Conservation (phyloP, 2,888 invertebrate genomes). For the Meganola albula region DNA sequence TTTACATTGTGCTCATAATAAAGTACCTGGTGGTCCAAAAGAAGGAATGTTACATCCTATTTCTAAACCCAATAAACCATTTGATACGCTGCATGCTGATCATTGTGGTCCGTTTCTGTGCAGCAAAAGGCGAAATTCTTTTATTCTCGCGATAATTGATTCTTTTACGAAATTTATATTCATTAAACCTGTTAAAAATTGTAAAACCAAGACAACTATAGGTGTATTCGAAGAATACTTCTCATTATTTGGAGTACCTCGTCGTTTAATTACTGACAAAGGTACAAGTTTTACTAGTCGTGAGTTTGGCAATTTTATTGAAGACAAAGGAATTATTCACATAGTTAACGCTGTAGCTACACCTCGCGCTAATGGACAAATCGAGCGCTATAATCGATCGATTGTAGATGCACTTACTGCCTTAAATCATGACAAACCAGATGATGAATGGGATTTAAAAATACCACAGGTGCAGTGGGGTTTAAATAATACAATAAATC, state of each 20-base stretch:
- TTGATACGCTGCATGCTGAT: conserved; percentile 1
- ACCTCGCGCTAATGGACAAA: too few relatives aligned
- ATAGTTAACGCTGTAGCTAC: too few relatives aligned
- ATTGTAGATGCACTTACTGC: too few relatives aligned
- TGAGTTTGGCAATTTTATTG: background rate
- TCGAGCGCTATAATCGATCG: too few relatives aligned
- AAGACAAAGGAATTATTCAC: conserved; percentile 3
- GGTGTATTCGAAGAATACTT: conserved; percentile 1
- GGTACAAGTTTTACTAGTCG: conserved; percentile 5
- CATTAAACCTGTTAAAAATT: conserved; percentile 4
- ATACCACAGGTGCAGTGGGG: too few relatives aligned
- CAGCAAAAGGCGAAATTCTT: conserved; percentile 1
- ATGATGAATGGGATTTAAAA: too few relatives aligned
- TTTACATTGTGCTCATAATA: conserved; percentile 3
- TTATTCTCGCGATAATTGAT: conserved; percentile 2
- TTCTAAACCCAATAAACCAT: background rate
- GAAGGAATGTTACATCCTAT: conserved; percentile 5
- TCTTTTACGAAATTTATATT: conserved; percentile 3
- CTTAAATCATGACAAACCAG: too few relatives aligned
- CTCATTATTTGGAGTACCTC: conserved; percentile 5
- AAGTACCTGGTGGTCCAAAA: conserved; percentile 1
- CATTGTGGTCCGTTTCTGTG: conserved; percentile 4
- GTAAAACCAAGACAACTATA: conserved; percentile 3
- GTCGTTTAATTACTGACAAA: conserved; percentile 3
- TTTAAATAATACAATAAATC: too few relatives aligned